Evolutionary conservation across 1,140 invertebrate genomes (phyloP), one percentile per base, ranked within the genome.

Genomic region (Sipha flava): DNA sequence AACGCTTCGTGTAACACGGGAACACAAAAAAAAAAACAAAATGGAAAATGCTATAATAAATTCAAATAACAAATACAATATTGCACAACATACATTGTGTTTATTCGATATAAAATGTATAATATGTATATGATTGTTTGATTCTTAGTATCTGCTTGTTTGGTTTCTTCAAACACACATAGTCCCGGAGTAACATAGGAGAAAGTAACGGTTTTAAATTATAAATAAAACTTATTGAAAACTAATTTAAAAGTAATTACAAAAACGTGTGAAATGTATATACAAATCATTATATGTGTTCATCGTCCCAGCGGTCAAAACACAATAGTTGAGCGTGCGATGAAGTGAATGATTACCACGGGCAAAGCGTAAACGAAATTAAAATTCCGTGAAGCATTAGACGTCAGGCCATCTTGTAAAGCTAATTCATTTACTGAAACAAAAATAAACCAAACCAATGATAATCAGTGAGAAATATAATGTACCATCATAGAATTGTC

Each of bases 361-460:
- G 47, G 37, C 23, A 73, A 3, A 34, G 14, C 37, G 45, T 45
- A 45, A 45, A 23, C 1, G n/a, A 5, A 6, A 9, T 73, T 45
- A 9, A 34, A 34, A 26, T 29, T 16, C 45, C 16, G 14, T 40
- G 72, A 59, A n/a, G 29, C 21, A 14, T 77, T 54, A 14, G 72
- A 54, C 18, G n/a, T 43, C n/a, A 77, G 40, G 21, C 72, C 72
- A 43, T 57, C 31, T 40, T 77, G 49, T 10, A 77, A 77, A 23
- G 49, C 49, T 59, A 77, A 57, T 43, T 57, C 72, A 18, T 77
- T 77, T 2, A n/a, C 72, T 77, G 45, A 16, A 73, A 73, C n/a
- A 73, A 73, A 34, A 29, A 29, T 12, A 62, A 52, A 16, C 3
- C 16, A 52, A 52, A 52, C n/a, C 3, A 52, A 21, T 7, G 16